phyloP scores from a whole-genome alignment of 2,888 invertebrate species.

The Tuta absoluta region DNA sequence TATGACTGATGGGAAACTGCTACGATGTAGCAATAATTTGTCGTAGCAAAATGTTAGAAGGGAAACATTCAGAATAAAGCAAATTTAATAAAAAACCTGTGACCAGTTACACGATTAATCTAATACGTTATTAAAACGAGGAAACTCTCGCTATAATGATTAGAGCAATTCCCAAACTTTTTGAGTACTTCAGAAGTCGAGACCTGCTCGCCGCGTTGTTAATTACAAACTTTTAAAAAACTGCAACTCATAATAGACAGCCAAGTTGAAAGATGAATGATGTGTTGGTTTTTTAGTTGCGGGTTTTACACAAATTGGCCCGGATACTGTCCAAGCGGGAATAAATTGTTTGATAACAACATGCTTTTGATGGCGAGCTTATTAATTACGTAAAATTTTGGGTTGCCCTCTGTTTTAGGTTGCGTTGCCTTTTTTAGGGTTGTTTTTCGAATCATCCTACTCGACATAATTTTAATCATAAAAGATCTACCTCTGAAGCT shows the following conservation, averaged over 20 bases:
- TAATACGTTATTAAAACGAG: conserved; percentile 16
- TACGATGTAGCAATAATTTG: not conserved
- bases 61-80: not conserved
- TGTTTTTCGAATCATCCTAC: not conserved
- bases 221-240: conserved; percentile 78
- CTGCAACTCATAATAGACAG: conserved; percentile 81
- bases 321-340: conserved; percentile 43
- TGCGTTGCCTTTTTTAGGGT: not conserved
- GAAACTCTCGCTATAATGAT: conserved; percentile 61
- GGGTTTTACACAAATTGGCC: conserved; percentile 49
- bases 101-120: conserved; percentile 1
- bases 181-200: conserved; percentile 72
- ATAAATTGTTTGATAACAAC: conserved; percentile 43
- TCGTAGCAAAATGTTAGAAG: not conserved
- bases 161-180: conserved; percentile 71
- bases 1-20: not conserved
- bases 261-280: conserved; percentile 76
- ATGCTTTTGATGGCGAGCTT: conserved; percentile 48
- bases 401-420: not conserved
- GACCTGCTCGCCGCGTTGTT: conserved; percentile 65
- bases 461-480: too few species aligned
- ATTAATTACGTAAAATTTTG: conserved; percentile 9
- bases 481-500: too few species aligned
- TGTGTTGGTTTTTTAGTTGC: conserved; percentile 61
- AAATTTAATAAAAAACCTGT: not conserved